Base-by-base conservation (phyloP, 2,797 vertebrate species). In the Coracias cyanogaster region DNA sequence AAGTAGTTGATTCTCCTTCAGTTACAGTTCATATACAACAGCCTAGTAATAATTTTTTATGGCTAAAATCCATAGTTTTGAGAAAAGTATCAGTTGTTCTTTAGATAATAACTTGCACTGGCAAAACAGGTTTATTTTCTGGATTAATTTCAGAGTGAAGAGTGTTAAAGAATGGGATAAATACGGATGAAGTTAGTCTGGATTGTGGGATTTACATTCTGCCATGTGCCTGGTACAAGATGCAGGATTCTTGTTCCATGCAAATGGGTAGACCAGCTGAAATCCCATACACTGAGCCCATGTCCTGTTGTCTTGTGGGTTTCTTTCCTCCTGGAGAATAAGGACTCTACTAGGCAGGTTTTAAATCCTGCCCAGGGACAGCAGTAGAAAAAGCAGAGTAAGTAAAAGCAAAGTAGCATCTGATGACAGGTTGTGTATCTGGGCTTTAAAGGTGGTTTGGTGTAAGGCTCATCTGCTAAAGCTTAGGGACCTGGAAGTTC, bases 151-250 rank as follows among this genome's bases (percentile, higher is more conserved):
- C 31, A 78, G 49, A 72, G 15, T 20, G 12, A 82, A 70, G 39
- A 58, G 21, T n/a, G 5, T 72, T 66, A 73, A 93, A 77, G 14
- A 91, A 46, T 1, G 4, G 10, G 21, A 82, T 72, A 62, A 85
- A 82, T 52, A 58, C 31, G 24, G 37, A 61, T 37, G 20, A 87
- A 86, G 15, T 39, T 62, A 46, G 41, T 62, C 8, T 13, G 7
- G 39, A 54, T 19, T 78, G 72, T 71, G 52, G 43, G 28, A 74
- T 82, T 86, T 67, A 71, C n/a, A 31, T 83, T 81, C 51, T 74
- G 22, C 49, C 22, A 45, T 0, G 0, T 21, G 18, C 24, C 7
- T 2, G 1, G 28, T 43, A 80, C 49, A 51, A 71, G 61, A 60
- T 7, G 8, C 12, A 43, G 43, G 35, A 67, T 61, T 8, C 24